Base-by-base conservation (phyloP, 2,888 invertebrate genomes). In the Eupeodes latifasciatus region DNA sequence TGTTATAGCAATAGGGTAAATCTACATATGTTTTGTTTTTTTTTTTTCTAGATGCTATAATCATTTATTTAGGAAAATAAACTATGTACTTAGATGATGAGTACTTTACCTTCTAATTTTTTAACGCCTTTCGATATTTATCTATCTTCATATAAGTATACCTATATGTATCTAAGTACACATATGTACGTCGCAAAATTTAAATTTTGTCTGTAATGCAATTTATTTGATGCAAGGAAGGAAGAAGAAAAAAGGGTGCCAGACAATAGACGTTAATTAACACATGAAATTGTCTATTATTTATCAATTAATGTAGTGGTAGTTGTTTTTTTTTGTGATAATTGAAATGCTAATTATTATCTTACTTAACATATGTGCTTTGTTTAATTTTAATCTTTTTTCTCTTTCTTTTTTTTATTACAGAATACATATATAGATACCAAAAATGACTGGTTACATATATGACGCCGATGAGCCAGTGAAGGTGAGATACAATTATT, bases 401-500 rank as follows among this genome's bases (percentile, higher is more conserved):
- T 14, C 27, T 27, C 27, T 81, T 75, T 64, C 12, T 64, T 78
- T 72, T 59, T 59, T 67, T 67, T 44, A 53, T 81, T 88, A 51
- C 78, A 85, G 81, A 88, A 88, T 76, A 81, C 67, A 87, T 72
- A 84, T 72, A 67, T 81, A 88, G 47, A 81, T 81, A 85, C 85
- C 77, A 85, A 88, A 88, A 88, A 88, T 88, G 88, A 88, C 88
- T 74, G 88, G 88, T 78, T 88, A 88, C 88, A 81, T 77, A 64
- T 88, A 88, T 74, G 88, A 88, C 53, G 88, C 88, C 78, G 88
- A 88, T 85, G 88, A 88, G 88, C 88, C 88, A 85, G 88, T 88
- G 88, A 88, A 88, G 88, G 88, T 88, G 69, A 88, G 85, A 78
- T 59, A 78, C 51, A 78, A 75, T 57, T 10, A 27, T 49, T 34